Conservation (phyloP, 2,888 invertebrate species). For the Seladonia tumulorum region DNA sequence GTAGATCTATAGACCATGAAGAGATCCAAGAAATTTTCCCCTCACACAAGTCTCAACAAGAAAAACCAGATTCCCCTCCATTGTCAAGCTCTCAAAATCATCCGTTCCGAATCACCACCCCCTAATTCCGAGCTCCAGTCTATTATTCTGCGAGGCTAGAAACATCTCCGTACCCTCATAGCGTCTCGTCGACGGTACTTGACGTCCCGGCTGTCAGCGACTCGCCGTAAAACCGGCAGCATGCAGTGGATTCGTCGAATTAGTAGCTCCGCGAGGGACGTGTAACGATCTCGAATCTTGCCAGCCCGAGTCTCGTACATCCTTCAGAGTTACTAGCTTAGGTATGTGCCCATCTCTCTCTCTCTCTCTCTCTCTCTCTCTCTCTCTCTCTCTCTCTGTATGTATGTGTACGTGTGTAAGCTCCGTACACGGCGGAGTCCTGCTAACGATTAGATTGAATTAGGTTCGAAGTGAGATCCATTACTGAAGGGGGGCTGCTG, state of each 20-base stretch:
- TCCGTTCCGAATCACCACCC: neutral
- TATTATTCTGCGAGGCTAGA: neutral
- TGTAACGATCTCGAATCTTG: slow-evolving; percentile 48
- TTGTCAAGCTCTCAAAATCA: neutral
- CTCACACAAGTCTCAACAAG: neutral
- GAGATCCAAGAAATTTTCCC: neutral
- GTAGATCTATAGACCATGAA: neutral
- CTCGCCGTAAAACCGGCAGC: neutral
- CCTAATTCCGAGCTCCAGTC: neutral
- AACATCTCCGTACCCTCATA: neutral
- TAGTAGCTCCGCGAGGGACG: slow-evolving; percentile 28
- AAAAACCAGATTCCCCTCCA: neutral
- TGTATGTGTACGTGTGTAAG: too few species aligned
- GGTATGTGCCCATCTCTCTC: neutral
- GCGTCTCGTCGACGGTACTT: neutral
- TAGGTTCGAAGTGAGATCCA: slow-evolving; percentile 59
- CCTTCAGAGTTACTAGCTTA: slow-evolving; percentile 39
- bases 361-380: neutral
- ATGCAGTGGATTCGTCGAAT: slow-evolving; percentile 32
- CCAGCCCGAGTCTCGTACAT: slow-evolving; percentile 40
- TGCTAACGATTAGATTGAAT: slow-evolving; percentile 65
- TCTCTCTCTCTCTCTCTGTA: neutral
- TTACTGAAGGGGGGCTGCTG: slow-evolving; percentile 42
- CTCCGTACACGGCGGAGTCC: slow-evolving; percentile 47
- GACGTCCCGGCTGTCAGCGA: neutral